Base-by-base conservation (phyloP, 2,113 vertebrate genomes). In the Lonchura striata region DNA sequence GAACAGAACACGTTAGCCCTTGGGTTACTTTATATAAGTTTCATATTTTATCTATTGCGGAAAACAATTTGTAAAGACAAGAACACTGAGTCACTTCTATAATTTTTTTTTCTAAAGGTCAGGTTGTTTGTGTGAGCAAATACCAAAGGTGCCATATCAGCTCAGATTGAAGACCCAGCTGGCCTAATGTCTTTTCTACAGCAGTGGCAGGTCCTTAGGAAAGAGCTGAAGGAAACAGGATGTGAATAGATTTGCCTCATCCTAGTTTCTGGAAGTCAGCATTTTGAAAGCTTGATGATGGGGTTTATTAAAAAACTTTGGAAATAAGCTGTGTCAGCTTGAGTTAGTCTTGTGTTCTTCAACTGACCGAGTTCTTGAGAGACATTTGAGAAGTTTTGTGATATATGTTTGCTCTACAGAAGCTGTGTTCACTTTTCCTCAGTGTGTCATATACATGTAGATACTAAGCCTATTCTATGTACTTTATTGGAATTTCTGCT, bases 101-200 rank as follows among this genome's bases (percentile, higher is more conserved):
- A 88, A 30, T 57, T 42, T 68, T 60, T 80, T 71, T 69, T 53
- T 19, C 50, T 92, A 95, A 96, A 96, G 94, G 94, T 95, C 92
- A 96, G 86, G 88, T 94, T 97, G 91, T 95, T 96, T 93, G 60
- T 94, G 76, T 96, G 86, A 86, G 91, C 91, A 95, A 97, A 93
- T 97, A 88, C 64, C 95, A 94, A 86, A 94, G 94, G 83, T 94
- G 83, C 80, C 47, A 3, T 81, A 91, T 90, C 86, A 71, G 88
- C 56, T 95, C 68, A 41, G 86, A 82, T 69, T 2, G 35, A 86
- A 87, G 92, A 88, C 44, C 35, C 64, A 70, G 39, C 64, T 92
- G 92, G 47, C 86, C 64, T 90, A 60, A 63, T 59, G 80, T 81
- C 91, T 86, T 28, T 30, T 52, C 86, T 86, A 24, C 50, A 54